phyloP scores from a whole-genome alignment of 2,888 invertebrate genomes.

The Cataglyphis altisquamis region DNA sequence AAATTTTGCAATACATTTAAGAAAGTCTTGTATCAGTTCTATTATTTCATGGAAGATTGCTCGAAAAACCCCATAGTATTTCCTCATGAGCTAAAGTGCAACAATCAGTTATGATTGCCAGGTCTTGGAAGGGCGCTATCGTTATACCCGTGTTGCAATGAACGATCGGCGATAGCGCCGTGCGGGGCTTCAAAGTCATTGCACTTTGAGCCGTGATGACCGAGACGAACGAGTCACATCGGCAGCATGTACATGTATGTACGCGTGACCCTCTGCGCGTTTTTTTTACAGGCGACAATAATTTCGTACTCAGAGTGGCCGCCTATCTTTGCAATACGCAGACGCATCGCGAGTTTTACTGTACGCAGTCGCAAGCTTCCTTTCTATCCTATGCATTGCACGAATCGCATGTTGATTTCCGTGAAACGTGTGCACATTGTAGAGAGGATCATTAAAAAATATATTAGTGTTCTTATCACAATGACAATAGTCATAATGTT shows the following conservation, averaged over 20 bases:
- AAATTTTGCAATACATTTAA: background rate
- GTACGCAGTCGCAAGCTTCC: slow-evolving; percentile 40
- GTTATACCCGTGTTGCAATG: slow-evolving; percentile 14
- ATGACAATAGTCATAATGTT: background rate
- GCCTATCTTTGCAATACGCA: slow-evolving; percentile 38
- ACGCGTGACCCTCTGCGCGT: slow-evolving; percentile 33
- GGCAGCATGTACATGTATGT: background rate
- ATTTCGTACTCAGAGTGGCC: slow-evolving; percentile 26
- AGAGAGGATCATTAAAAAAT: background rate
- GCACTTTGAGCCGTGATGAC: slow-evolving; percentile 44
- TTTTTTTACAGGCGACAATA: slow-evolving; percentile 52
- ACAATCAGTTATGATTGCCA: background rate
- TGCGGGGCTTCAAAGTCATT: slow-evolving; percentile 42
- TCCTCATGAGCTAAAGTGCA: slow-evolving; percentile 3
- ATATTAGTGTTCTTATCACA: background rate
- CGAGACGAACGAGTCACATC: slow-evolving; percentile 40
- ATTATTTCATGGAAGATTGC: slow-evolving; percentile 1
- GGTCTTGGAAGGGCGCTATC: slow-evolving; percentile 18
- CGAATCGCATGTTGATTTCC: slow-evolving; percentile 21
- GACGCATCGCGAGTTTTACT: slow-evolving; percentile 13
- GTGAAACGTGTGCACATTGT: background rate
- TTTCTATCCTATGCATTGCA: background rate
- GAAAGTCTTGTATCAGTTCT: background rate
- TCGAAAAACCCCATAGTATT: background rate
- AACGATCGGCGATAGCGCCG: slow-evolving; percentile 30